Base-by-base conservation (phyloP, 1,140 invertebrate species). In the Pollicipes pollicipes region DNA sequence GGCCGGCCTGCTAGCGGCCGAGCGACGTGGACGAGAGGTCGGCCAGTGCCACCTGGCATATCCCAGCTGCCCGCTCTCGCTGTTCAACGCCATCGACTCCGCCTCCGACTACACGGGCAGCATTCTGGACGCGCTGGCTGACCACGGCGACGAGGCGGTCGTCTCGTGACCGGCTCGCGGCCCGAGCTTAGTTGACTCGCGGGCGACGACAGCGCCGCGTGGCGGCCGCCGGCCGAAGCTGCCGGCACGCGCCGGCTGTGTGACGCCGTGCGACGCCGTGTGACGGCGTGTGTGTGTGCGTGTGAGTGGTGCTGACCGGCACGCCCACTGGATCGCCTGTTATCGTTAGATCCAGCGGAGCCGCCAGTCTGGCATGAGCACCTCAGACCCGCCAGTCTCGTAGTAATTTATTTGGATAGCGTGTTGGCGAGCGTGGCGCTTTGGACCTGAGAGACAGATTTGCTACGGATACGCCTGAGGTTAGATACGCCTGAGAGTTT, bases 21-120 rank as follows among this genome's bases (percentile, higher is more conserved):
- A 75, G 45, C 72, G 73, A 71, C 72, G 73, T n/a, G 75, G 75
- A 4, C 27, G 72, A 28, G 70, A 71, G 16, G 74, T 73, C 69
- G 75, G 75, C 0, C 31, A 73, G 71, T 75, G 73, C 68, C 74
- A 73, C 72, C 68, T 71, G 26, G 70, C 71, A 27, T 75, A 75
- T 58, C 73, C 73, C 10, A 66, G 73, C 66, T 75, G 75, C 32
- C 75, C 75, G 45, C 68, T 75, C 32, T 75, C 75, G 24, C 68
- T 75, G 28, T 75, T 75, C 71, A 74, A 58, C 45, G 45, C 24
- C 10, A 58, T 58, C 45, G 45, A 58, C 45, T 58, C 45, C 13
- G 45, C 45, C 13, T 58, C 45, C 45, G 45, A 58, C 45, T 58
- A 58, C 45, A 58, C 45, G 45, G 45, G 45, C 45, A 58, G 45